A percentile compares a stretch with the other conserved stretches of the same genome.
phyloP scores from a whole-genome alignment of 1,140 invertebrate species.

The Dufourea novaeangliae region DNA sequence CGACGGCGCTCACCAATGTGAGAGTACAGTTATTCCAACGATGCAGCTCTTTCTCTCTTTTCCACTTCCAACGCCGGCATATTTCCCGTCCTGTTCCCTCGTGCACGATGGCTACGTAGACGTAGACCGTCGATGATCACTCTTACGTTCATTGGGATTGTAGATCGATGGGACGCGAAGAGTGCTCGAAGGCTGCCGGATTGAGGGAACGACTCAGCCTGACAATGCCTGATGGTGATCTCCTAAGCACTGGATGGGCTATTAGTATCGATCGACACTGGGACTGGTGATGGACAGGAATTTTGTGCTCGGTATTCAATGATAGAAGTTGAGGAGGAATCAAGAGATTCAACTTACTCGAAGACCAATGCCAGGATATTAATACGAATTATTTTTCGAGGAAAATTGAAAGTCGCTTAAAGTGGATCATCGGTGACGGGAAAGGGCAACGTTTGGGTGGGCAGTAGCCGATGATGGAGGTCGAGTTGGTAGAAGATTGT shows the following conservation, averaged over 20 bases:
- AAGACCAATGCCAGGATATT: no score
- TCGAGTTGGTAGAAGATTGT: background rate
- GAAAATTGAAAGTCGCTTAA: no score
- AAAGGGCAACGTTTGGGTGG: background rate
- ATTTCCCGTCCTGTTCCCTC: slow-evolving; percentile 12
- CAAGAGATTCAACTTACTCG: no score
- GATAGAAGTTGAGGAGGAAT: no score
- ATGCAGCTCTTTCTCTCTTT: slow-evolving; percentile 56
- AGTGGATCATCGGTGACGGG: background rate
- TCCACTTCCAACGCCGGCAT: background rate
- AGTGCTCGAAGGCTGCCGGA: background rate
- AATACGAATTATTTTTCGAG: no score
- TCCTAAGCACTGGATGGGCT: background rate
- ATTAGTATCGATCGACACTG: background rate
- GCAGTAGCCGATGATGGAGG: background rate
- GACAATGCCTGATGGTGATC: background rate
- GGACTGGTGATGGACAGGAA: background rate
- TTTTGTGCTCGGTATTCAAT: background rate
- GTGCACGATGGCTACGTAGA: background rate
- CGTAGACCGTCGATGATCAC: slow-evolving; percentile 4
- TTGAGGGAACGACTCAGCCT: background rate
- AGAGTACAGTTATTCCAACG: slow-evolving; percentile 78
- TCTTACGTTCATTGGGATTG: slow-evolving; percentile 3
- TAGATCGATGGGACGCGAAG: background rate
- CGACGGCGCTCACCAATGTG: slow-evolving; percentile 72